These are phyloP conservation scores for Chorisops tibialis DNA, from an alignment of 2,888 invertebrate species.

Conservation along the genomic window DNA sequence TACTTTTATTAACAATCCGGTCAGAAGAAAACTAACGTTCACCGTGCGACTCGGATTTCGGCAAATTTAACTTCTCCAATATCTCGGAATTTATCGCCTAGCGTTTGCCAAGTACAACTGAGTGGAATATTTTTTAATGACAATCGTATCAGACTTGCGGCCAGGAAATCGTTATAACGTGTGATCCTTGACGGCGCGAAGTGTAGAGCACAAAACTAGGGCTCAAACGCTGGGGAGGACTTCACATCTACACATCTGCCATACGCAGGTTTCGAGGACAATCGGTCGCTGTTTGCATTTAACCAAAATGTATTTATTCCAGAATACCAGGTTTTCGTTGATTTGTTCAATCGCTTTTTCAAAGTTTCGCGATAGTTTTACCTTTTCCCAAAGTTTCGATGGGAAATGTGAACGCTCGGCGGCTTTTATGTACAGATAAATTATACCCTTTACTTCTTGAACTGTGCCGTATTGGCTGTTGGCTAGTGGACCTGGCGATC, in stretches of 20 bases:
- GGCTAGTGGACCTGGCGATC: slow-evolving; percentile 91
- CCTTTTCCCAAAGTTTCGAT: slow-evolving; percentile 89
- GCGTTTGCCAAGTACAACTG: slow-evolving; percentile 88
- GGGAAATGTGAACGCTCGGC: slow-evolving; percentile 89
- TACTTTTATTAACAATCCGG: no score
- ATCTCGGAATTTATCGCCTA: slow-evolving; percentile 88
- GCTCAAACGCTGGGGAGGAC: no score
- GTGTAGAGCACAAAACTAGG: no score
- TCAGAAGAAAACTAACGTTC: slow-evolving; percentile 78
- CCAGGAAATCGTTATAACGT: no score
- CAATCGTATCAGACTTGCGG: slow-evolving; percentile 60
- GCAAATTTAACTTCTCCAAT: slow-evolving; percentile 93
- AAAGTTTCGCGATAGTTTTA: slow-evolving; percentile 90
- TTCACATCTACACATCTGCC: no score
- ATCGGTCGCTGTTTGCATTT: slow-evolving; percentile 98
- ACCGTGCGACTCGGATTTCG: slow-evolving; percentile 90
- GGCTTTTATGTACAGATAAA: no score
- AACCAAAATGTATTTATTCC: slow-evolving; percentile 89
- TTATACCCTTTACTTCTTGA: slow-evolving; percentile 93
- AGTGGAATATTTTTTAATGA: slow-evolving; percentile 83
- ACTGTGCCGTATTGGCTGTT: slow-evolving; percentile 99
- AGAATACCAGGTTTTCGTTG: slow-evolving; percentile 91
- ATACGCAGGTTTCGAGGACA: no score
- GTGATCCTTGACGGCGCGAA: no score
- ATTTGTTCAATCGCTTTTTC: slow-evolving; percentile 95